Evolutionary conservation across 1,140 invertebrate genomes (phyloP), one percentile per base, ranked within the genome.

Genomic region (Prorops nasuta): DNA sequence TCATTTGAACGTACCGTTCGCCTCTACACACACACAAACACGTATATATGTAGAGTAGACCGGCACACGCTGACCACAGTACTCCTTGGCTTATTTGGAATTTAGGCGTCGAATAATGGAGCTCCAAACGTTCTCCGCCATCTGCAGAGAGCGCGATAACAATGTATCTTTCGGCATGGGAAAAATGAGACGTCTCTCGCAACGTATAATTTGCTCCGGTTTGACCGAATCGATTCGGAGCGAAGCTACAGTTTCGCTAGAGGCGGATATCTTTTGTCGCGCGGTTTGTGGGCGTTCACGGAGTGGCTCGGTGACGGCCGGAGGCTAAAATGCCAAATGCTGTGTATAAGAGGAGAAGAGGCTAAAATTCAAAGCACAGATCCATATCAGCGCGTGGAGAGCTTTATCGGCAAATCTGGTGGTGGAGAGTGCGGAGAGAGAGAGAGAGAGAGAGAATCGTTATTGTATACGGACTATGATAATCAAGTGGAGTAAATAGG

Each of bases 241-340:
- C n/a, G 58, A 69, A 67, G 69, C 69, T 71, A 72, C 69, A 63
- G 71, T 74, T 71, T 76, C 64, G 71, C 72, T 74, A 75, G 63
- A 69, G 58, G 68, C 74, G 69, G 72, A 77, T 76, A 77, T 76
- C 72, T 77, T 77, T 77, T 77, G 74, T 76, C 71, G 66, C 62
- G 64, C 58, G 59, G 63, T 58, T 67, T 72, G 69, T 73, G 74
- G 72, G 73, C 64, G 66, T 69, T 60, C 59, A 68, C 64, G n/a
- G n/a, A n/a, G n/a, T n/a, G n/a, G n/a, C n/a, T n/a, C n/a, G n/a
- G n/a, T n/a, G n/a, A n/a, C n/a, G n/a, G n/a, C n/a, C n/a, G n/a
- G n/a, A n/a, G n/a, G n/a, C n/a, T 72, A 28, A 28, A 28, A 28
- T 9, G 40, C 15, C 17, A 14, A 37, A 18, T n/a, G 15, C 19